phyloP scores from a whole-genome alignment of 2,888 invertebrate genomes.

The Mallateleia sp. region DNA sequence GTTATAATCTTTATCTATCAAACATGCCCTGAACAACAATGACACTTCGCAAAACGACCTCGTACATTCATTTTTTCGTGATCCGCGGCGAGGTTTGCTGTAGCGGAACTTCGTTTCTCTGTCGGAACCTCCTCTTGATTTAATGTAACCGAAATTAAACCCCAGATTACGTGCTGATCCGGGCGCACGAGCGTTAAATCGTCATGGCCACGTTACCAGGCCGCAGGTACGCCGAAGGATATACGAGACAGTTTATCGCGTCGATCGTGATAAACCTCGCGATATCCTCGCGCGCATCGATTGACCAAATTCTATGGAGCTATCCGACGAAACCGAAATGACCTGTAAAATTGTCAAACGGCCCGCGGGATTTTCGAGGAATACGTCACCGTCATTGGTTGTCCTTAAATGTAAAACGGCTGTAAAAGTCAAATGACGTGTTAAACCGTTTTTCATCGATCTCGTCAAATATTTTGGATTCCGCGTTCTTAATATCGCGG shows the following conservation, averaged over 20 bases:
- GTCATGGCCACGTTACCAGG: slow-evolving; percentile 79
- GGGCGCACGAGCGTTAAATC: slow-evolving; percentile 85
- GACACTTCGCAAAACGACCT: neutral
- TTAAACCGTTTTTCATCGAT: slow-evolving; percentile 22
- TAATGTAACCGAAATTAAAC: slow-evolving; percentile 87
- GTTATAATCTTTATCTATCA: too few species aligned
- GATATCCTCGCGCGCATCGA: slow-evolving; percentile 82
- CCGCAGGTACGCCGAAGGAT: slow-evolving; percentile 75
- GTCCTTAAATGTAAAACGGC: slow-evolving; percentile 18
- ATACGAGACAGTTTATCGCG: slow-evolving; percentile 80
- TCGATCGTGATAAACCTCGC: slow-evolving; percentile 85
- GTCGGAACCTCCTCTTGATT: slow-evolving; percentile 81
- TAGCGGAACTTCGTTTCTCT: slow-evolving; percentile 58
- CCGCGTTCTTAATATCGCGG: neutral
- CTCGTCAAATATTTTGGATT: slow-evolving; percentile 9
- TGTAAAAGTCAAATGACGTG: slow-evolving; percentile 33
- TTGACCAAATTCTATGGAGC: slow-evolving; percentile 81
- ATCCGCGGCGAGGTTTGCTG: slow-evolving; percentile 31
- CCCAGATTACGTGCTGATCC: slow-evolving; percentile 87
- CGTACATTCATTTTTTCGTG: slow-evolving; percentile 45
- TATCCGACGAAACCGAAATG: slow-evolving; percentile 78
- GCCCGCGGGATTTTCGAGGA: slow-evolving; percentile 48
- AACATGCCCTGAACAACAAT: too few species aligned
- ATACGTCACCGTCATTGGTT: slow-evolving; percentile 41
- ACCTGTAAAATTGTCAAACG: slow-evolving; percentile 79